Evolutionary conservation across 2,888 invertebrate species (phyloP), one percentile per base, ranked within the genome.

Genomic region (Heliothis peltigera): DNA sequence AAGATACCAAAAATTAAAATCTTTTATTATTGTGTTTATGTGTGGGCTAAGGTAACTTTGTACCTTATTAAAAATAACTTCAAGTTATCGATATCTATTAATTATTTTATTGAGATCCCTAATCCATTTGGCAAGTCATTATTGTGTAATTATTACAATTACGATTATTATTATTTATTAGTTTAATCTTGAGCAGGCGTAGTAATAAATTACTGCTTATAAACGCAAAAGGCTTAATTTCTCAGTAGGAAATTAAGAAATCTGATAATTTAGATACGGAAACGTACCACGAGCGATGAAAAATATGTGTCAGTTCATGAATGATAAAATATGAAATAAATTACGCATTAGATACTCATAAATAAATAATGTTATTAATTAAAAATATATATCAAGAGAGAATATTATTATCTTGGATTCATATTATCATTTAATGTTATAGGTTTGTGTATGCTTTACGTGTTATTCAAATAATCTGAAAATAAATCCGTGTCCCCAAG

Each of bases 401-500:
- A 28, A 28, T 28, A 10, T 28, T 10, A 32, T 15, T 35, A 15
- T 35, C 4, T 35, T 35, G 4, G 15, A 35, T 35, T 35, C 35
- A 3, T 35, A 35, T 35, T 28, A n/a, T n/a, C n/a, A n/a, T n/a
- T n/a, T n/a, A n/a, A n/a, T 5, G 10, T 25, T 25, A 5, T 15
- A 12, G 2, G n/a, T 22, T 19, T 42, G 32, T 43, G 47, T 28
- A 22, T 7, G 3, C n/a, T 4, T 0, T 42, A 6, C n/a, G 5
- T 18, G 35, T 15, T 15, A 48, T 25, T 21, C 18, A 15, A 28
- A 35, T 47, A 22, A 28, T 47, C 43, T 18, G 22, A 46, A 52
- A 54, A 52, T 12, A 48, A 48, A 25, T 19, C 42, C 5, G 18
- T 10, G 46, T 73, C 25, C 42, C 0, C 17, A 15, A 28, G 44